Percentiles rank a stretch among this genome's conserved stretches.
Conservation (phyloP, 2,113 vertebrate genomes). For the Clinocottus analis region DNA sequence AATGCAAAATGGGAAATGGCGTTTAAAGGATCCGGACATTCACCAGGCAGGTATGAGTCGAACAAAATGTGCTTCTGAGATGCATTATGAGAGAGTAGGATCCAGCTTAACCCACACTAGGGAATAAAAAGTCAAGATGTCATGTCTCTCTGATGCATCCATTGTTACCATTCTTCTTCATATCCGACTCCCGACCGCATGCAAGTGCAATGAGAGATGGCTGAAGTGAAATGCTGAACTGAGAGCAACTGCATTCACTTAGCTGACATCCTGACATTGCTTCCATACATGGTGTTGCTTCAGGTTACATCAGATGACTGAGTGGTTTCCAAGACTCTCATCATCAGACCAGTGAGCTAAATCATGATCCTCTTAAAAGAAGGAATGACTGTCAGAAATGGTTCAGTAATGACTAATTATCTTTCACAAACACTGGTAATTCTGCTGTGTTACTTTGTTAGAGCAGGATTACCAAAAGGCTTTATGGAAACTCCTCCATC, state of each 20-base stretch:
- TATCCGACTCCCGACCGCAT: background rate
- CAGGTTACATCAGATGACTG: constrained; percentile 41
- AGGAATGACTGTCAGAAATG: constrained; percentile 42
- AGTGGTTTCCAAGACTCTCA: constrained; percentile 51
- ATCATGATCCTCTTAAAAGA: constrained; percentile 47
- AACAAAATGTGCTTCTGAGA: background rate
- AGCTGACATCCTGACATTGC: constrained; percentile 30
- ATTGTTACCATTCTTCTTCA: background rate
- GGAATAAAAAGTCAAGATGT: background rate
- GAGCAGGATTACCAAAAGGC: constrained; percentile 58
- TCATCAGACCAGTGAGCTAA: constrained; percentile 41
- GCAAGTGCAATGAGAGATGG: constrained; percentile 1
- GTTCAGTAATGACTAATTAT: constrained; percentile 59
- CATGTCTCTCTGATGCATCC: background rate
- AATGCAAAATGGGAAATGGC: too few species aligned
- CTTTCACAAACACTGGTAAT: constrained; percentile 44
- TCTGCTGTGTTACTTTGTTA: constrained; percentile 39
- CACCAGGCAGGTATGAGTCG: background rate
- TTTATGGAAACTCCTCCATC: constrained; percentile 42
- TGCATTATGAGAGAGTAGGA: constrained; percentile 5
- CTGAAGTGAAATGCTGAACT: background rate
- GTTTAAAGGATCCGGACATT: background rate
- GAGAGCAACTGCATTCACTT: constrained; percentile 3
- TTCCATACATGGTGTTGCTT: constrained; percentile 5
- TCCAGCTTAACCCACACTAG: background rate